Base-by-base conservation (phyloP, 1,140 invertebrate species). In the Drosophila mauritiana region DNA sequence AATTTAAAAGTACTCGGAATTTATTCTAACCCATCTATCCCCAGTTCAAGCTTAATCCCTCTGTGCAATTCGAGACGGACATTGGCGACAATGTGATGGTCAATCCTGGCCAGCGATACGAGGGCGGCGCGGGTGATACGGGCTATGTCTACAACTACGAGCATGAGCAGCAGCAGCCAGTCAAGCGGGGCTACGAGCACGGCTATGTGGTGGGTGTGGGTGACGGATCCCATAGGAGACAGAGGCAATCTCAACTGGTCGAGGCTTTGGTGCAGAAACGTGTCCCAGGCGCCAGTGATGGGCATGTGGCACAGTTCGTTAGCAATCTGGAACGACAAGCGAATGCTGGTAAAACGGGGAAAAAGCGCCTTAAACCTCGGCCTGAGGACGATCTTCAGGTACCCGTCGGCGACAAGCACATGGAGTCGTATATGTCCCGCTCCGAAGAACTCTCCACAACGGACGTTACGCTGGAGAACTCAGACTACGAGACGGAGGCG, bases 1-100 rank as follows among this genome's bases (percentile, higher is more conserved):
- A 0, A n/a, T 7, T 25, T 10, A 37, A 0, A 11, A 37, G 12
- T 12, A 39, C 4, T 13, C 13, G 11, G 0, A 37, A 39, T 31
- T 8, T 10, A 31, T 11, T 17, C 2, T n/a, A 13, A 27, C 3
- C 5, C 22, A n/a, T 8, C 20, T 37, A 10, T 36, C 4, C 3
- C 4, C 49, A 88, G 83, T 88, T 89, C 36, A 76, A 89, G 27
- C 68, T 90, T 0, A 89, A 84, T 58, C 49, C 80, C 0, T 67
- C 61, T 7, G 53, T 85, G 6, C 83, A 86, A 6, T 86, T 92
- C 22, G 91, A 92, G n/a, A 65, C 54, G 20, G 83, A 91, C 34
- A 92, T 92, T 45, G 91, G 91, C 1, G 91, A 92, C 63, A 62
- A 72, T 31, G 40, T 51, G 1, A 53, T 46, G 68, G 69, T 84